A percentile compares a stretch with the other conserved stretches of the same genome.
Conservation (phyloP, 2,888 invertebrate species). For the Epistrophe grossulariae region DNA sequence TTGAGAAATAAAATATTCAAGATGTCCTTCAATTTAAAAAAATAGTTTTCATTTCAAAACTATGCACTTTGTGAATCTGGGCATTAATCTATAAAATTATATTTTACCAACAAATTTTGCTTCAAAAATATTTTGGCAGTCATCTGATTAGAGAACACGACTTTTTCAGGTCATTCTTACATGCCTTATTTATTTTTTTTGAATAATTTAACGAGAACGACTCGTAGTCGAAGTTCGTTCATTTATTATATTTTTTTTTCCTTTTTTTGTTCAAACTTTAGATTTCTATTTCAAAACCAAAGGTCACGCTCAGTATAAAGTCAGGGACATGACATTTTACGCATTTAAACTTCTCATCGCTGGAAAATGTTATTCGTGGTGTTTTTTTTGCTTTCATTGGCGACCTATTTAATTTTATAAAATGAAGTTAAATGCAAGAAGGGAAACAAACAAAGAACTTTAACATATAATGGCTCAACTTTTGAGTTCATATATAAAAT, state of each 20-base stretch:
- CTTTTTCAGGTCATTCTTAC: no score
- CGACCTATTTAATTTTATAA: constrained; percentile 32
- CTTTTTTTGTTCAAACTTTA: neutral
- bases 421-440: constrained; percentile 19
- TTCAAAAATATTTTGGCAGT: no score
- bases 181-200: neutral
- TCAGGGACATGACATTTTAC: constrained; percentile 43
- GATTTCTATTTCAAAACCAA: constrained; percentile 6
- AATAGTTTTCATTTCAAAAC: no score
- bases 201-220: neutral
- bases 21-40: no score
- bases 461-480: neutral
- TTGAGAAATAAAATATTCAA: no score
- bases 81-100: no score
- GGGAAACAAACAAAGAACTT: constrained; percentile 1
- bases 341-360: neutral
- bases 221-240: neutral
- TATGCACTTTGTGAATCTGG: no score
- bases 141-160: no score
- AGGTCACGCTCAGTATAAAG: constrained; percentile 27
- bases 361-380: constrained; percentile 1
- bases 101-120: no score
- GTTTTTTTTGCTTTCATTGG: neutral
- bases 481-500: neutral
- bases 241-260: no score